These are phyloP conservation scores for Leptarthrus brevirostris DNA, from an alignment of 2,888 invertebrate species.

Conservation along the genomic window DNA sequence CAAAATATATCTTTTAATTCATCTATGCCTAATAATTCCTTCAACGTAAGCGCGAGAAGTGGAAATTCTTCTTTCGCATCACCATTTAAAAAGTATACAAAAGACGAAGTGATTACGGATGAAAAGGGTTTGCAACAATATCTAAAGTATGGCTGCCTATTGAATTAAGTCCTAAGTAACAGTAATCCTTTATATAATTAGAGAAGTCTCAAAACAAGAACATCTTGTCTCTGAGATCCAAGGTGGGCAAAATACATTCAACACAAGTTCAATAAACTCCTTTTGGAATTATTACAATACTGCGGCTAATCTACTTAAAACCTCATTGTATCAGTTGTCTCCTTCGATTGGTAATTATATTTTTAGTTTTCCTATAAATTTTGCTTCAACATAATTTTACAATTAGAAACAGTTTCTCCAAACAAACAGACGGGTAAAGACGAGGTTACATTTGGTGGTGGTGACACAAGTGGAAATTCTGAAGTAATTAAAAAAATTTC, in stretches of 20 bases:
- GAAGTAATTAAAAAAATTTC: conserved; percentile 66
- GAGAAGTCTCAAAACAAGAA: conserved; percentile 61
- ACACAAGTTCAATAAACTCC: conserved; percentile 61
- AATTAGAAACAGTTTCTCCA: conserved; percentile 59
- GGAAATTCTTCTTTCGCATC: conserved; percentile 60
- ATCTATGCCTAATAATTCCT: conserved; percentile 59
- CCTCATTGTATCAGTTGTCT: conserved; percentile 65
- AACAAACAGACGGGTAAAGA: conserved; percentile 62
- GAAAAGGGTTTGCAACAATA: conserved; percentile 68
- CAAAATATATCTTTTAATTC: conserved; percentile 60
- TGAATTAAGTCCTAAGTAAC: no score
- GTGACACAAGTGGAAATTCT: conserved; percentile 63
- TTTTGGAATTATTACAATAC: conserved; percentile 67
- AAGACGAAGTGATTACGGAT: conserved; percentile 68
- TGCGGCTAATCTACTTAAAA: conserved; percentile 63
- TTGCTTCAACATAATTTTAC: conserved; percentile 11
- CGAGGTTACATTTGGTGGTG: conserved; percentile 58
- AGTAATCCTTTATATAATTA: conserved; percentile 39
- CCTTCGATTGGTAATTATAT: conserved; percentile 59
- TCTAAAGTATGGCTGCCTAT: conserved; percentile 63
- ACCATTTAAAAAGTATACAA: conserved; percentile 61
- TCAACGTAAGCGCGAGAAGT: conserved; percentile 60
- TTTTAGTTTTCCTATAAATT: no score
- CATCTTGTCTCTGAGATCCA: conserved; percentile 59
- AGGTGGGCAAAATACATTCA: conserved; percentile 56